Conservation (phyloP, 2,888 invertebrate genomes). For the Cryptophagus acutangulus region DNA sequence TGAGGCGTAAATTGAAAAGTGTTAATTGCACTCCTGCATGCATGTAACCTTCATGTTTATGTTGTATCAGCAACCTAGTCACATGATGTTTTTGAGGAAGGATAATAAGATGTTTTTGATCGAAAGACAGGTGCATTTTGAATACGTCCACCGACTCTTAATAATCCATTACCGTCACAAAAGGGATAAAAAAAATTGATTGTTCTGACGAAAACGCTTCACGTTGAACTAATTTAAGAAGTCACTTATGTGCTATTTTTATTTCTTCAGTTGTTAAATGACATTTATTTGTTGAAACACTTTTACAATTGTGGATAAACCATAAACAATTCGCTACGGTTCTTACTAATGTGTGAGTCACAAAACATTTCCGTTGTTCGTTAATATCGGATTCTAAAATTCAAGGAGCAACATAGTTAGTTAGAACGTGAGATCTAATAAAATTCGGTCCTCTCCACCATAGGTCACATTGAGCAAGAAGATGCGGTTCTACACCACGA, state of each 20-base stretch:
- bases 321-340: not conserved
- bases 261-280: slow-evolving; percentile 5
- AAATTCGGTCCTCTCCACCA: slow-evolving; percentile 18
- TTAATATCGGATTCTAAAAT: not conserved
- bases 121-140: not conserved
- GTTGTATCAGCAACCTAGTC: not conserved
- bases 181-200: slow-evolving; percentile 9
- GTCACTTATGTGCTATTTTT: not conserved
- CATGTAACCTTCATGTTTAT: slow-evolving; percentile 1
- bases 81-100: slow-evolving; percentile 6
- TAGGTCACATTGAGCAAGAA: slow-evolving; percentile 11
- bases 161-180: slow-evolving; percentile 5
- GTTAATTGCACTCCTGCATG: slow-evolving; percentile 8
- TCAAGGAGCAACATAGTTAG: not conserved
- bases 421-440: not conserved
- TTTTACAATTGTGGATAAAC: not conserved
- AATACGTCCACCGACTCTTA: slow-evolving; percentile 12
- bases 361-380: not conserved
- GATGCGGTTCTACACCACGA: slow-evolving; percentile 16
- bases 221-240: slow-evolving; percentile 4
- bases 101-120: slow-evolving; percentile 8
- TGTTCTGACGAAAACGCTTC: slow-evolving; percentile 3
- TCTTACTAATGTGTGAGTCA: not conserved
- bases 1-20: slow-evolving; percentile 1
- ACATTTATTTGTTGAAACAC: not conserved